Conservation (phyloP, 2,113 vertebrate species). For the Thamnophis sirtalis region DNA sequence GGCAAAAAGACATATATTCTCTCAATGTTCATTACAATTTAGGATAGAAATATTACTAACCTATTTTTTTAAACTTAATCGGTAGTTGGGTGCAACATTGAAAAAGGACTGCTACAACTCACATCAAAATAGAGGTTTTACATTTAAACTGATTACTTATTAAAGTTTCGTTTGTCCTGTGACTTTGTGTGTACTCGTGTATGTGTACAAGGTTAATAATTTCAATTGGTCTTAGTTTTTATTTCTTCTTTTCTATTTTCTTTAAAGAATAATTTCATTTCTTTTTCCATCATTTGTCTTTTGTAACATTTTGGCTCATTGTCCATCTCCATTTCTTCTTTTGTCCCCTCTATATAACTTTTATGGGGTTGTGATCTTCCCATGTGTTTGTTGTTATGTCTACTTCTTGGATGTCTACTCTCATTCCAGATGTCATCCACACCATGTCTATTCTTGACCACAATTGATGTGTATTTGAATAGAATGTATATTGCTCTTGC, state of each 20-base stretch:
- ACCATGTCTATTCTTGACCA: too few species aligned
- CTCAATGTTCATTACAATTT: not conserved
- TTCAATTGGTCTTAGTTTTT: not conserved
- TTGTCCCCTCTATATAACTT: too few species aligned
- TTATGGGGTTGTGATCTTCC: too few species aligned
- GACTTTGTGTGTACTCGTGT: not conserved
- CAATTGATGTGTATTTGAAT: too few species aligned
- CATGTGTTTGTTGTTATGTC: too few species aligned
- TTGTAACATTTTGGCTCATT: too few species aligned
- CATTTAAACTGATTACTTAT: not conserved
- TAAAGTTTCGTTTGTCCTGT: not conserved
- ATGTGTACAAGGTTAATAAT: not conserved
- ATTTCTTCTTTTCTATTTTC: not conserved
- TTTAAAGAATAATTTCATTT: too few species aligned
- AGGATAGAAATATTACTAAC: not conserved
- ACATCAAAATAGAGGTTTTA: not conserved
- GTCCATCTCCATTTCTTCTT: too few species aligned
- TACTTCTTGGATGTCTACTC: too few species aligned
- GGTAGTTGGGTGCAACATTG: not conserved
- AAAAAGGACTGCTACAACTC: not conserved
- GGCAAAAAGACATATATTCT: not conserved
- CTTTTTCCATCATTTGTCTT: too few species aligned
- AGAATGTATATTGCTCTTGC: too few species aligned
- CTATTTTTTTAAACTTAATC: not conserved
- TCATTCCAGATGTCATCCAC: too few species aligned